These are phyloP conservation scores for Zosterops lateralis DNA, from an alignment of 2,113 vertebrate species.

Conservation along the genomic window DNA sequence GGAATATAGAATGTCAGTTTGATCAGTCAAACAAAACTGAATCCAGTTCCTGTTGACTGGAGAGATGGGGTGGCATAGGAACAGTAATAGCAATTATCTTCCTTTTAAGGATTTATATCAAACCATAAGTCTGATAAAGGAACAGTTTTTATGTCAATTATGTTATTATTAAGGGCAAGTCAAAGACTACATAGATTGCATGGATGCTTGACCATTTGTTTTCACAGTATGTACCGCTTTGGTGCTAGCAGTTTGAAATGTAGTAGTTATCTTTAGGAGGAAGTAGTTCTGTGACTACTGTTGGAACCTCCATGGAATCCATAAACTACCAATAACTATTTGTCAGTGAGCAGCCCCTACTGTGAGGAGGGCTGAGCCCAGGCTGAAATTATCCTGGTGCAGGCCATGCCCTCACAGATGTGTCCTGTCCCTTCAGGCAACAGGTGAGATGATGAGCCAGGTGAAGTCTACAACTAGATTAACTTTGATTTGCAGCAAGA, in stretches of 20 bases:
- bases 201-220: not conserved
- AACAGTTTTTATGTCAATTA: not conserved
- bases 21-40: not conserved
- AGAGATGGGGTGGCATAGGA: not conserved
- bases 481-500: not conserved
- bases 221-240: not conserved
- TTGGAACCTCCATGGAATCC: not conserved
- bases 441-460: not conserved
- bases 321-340: not conserved
- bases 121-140: not conserved
- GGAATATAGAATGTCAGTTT: not conserved
- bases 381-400: not conserved
- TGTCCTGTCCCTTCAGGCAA: not conserved
- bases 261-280: not conserved
- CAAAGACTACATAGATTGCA: not conserved
- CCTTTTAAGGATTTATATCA: not conserved
- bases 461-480: not conserved
- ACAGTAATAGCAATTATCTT: not conserved
- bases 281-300: not conserved
- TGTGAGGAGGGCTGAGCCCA: accelerated
- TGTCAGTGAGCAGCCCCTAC: not conserved
- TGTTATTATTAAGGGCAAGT: not conserved
- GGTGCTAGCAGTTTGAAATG: not conserved
- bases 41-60: not conserved
- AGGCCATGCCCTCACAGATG: not conserved